phyloP scores from a whole-genome alignment of 2,888 invertebrate species.

The Chloroclystis v-ata region DNA sequence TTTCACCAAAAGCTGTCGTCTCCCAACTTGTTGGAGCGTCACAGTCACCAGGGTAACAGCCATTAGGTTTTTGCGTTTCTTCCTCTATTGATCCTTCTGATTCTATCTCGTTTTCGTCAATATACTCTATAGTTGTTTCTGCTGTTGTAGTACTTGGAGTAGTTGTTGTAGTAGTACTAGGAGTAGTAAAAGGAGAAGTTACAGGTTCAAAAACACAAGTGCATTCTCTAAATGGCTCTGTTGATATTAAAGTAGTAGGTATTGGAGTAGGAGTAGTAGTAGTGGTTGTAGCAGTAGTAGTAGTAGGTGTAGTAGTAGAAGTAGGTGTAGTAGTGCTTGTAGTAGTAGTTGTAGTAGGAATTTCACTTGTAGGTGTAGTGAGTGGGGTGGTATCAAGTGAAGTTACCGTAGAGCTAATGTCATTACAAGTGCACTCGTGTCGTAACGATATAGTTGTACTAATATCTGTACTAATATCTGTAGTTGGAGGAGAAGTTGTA shows the following conservation, averaged over 20 bases:
- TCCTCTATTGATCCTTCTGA: neutral
- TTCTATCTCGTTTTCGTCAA: conserved; percentile 1
- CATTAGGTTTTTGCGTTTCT: neutral
- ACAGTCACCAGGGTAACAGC: conserved; percentile 36
- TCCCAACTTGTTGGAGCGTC: conserved; percentile 57
- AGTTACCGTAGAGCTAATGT: too few relatives aligned
- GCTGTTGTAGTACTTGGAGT: conserved; percentile 9
- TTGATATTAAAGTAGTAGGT: neutral
- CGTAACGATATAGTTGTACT: too few relatives aligned
- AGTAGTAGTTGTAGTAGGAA: too few relatives aligned
- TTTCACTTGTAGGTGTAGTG: too few relatives aligned
- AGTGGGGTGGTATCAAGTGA: too few relatives aligned
- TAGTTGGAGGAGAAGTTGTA: neutral
- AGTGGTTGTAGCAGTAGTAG: neutral
- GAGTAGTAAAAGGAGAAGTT: neutral
- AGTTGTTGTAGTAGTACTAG: neutral
- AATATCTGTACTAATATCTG: too few relatives aligned
- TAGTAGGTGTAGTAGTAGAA: neutral
- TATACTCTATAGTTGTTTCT: conserved; percentile 1
- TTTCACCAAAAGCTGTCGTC: conserved; percentile 57
- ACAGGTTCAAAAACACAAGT: neutral
- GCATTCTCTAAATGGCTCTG: neutral
- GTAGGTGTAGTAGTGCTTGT: neutral
- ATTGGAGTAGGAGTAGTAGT: neutral
- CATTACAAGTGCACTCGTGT: too few relatives aligned